Evolutionary conservation across 2,888 invertebrate genomes (phyloP).

Genomic region (Bellardia pandia): DNA sequence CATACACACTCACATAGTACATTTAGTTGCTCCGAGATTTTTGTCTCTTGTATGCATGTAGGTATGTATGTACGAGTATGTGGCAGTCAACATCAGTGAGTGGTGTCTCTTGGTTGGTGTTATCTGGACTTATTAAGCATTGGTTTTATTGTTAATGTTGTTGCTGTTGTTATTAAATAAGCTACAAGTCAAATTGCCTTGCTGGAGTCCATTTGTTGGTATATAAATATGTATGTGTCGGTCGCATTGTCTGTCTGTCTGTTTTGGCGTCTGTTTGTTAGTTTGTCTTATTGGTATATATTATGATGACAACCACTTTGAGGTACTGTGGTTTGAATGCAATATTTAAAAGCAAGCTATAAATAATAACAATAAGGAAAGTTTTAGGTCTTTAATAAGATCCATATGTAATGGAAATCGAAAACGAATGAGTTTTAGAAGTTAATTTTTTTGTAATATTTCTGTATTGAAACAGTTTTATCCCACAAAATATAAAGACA

Average conservation of each 20-base stretch:
- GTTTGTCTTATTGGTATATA: conserved; percentile 28
- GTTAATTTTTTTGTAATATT: too few species aligned
- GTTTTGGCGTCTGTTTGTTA: conserved; percentile 13
- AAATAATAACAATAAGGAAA: too few species aligned
- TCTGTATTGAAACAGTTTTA: too few species aligned
- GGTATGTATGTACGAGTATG: conserved; percentile 5
- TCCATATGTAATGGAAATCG: too few species aligned
- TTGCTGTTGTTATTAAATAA: conserved; percentile 76
- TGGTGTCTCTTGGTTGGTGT: conserved; percentile 58
- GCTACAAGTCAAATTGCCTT: conserved; percentile 71
- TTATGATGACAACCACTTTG: conserved; percentile 40
- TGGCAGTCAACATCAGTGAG: conserved; percentile 49
- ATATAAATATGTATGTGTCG: conserved; percentile 54
- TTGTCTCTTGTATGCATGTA: background rate
- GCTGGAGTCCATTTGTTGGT: conserved; percentile 68
- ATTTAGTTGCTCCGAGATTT: conserved; percentile 52
- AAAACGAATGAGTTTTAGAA: too few species aligned
- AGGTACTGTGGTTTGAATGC: conserved; percentile 43
- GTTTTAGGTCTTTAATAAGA: too few species aligned
- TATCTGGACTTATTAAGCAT: conserved; percentile 78
- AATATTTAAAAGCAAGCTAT: too few species aligned
- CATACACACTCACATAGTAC: conserved; percentile 50
- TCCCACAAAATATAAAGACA: too few species aligned
- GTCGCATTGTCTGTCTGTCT: conserved; percentile 39
- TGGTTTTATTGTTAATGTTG: conserved; percentile 75